Percentiles rank a stretch among this genome's conserved stretches.
phyloP scores from a whole-genome alignment of 2,797 vertebrate species.

The Capromys pilorides region DNA sequence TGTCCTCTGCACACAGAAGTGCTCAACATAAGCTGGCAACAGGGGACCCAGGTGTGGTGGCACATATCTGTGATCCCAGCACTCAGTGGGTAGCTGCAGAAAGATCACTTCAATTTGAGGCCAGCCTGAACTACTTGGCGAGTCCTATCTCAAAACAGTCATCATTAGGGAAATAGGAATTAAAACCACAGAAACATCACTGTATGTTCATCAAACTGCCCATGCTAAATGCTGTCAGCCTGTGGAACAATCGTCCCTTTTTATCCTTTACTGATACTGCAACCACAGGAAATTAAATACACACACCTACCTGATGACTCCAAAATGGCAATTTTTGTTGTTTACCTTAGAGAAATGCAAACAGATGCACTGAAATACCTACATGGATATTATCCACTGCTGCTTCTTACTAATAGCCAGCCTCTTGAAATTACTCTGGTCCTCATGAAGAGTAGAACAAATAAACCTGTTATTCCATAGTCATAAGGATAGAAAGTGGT shows the following conservation, averaged over 20 bases:
- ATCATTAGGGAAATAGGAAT: background rate
- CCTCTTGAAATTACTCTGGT: background rate
- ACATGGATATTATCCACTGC: background rate
- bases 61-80: background rate
- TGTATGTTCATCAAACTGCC: background rate
- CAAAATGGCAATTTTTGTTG: background rate
- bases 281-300: background rate
- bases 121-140: background rate
- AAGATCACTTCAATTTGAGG: background rate
- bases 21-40: background rate
- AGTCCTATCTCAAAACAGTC: background rate
- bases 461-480: background rate
- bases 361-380: background rate
- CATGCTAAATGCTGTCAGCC: background rate
- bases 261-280: background rate
- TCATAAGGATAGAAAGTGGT: background rate
- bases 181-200: background rate
- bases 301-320: background rate
- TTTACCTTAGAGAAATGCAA: slow-evolving; percentile 1
- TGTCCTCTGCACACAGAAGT: background rate
- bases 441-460: background rate
- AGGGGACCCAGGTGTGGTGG: background rate
- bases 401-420: background rate
- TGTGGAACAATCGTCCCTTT: background rate
- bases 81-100: background rate